Evolutionary conservation across 2,113 vertebrate species (phyloP), one percentile per base, ranked within the genome.

Genomic region (Drymodes brunneopygia): DNA sequence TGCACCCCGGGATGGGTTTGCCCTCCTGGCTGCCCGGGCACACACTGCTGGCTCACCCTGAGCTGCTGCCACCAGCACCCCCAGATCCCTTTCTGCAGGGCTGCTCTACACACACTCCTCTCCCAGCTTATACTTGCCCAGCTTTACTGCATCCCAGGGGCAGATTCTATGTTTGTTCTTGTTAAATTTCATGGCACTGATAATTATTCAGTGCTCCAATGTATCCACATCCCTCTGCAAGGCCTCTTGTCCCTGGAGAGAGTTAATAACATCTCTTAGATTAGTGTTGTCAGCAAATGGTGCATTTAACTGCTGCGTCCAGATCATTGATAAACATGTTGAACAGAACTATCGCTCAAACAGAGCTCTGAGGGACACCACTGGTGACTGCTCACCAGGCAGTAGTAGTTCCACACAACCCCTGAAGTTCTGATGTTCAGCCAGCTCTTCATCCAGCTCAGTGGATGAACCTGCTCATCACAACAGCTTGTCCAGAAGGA

Each of bases 251-350:
- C 8, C 4, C 57, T 45, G 1, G 2, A 20, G 12, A 44, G 14
- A 45, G 36, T 45, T 24, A 61, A 9, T 2, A 73, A 31, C 38
- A 9, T 2, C 69, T 54, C 29, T 2, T 4, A 54, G 31, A 56
- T 56, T n/a, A 4, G 8, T 14, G 0, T 6, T 1, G 0, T 9
- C 18, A 36, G 9, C 20, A 58, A 40, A 48, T 1, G 11, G 3
- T 25, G 27, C 42, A 36, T 56, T 44, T 10, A 58, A 53, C 1
- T 64, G 24, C 60, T 56, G 16, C 23, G 45, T n/a, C 21, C 64
- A 25, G 38, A 42, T 15, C 2, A 9, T 3, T 24, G 18, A n/a
- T 14, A 57, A 58, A 33, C 10, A 2, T 8, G 12, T 58, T 33
- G 44, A 77, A 18, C 27, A 85, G 47, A 77, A 22, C 15, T 31